Evolutionary conservation across 2,888 invertebrate genomes (phyloP).

Genomic region (Oligia strigilis): DNA sequence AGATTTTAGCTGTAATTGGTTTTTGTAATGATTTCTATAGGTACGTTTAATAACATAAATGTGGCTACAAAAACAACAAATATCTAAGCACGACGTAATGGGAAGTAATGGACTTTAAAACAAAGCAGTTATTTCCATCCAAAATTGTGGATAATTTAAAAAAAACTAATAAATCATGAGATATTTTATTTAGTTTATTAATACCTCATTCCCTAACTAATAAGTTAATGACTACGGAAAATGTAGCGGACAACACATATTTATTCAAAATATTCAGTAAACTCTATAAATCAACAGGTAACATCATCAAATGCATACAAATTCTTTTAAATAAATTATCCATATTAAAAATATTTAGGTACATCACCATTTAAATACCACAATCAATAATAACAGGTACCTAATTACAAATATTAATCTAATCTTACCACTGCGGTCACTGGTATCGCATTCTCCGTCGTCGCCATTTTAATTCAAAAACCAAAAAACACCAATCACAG

Average conservation of each 20-base stretch:
- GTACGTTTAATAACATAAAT: background rate
- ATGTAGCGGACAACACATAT: background rate
- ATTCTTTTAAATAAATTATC: background rate
- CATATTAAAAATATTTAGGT: background rate
- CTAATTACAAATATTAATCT: slow-evolving; percentile 17
- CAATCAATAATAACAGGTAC: background rate
- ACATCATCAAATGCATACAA: background rate
- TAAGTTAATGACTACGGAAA: background rate
- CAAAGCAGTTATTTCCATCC: background rate
- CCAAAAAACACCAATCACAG: slow-evolving; percentile 62
- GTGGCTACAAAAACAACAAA: background rate
- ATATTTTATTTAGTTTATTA: background rate
- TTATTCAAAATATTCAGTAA: background rate
- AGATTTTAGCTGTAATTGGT: background rate
- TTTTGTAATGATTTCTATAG: background rate
- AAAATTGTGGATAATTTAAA: background rate
- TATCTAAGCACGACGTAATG: too few species aligned
- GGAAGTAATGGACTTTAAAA: background rate
- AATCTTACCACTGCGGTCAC: slow-evolving; percentile 80
- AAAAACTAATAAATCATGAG: too few species aligned
- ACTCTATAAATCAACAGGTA: slow-evolving; percentile 27
- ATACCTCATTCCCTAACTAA: background rate
- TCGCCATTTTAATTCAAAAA: slow-evolving; percentile 74
- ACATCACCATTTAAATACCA: background rate
- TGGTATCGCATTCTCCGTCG: slow-evolving; percentile 81